A percentile compares a stretch with the other conserved stretches of the same genome.
phyloP scores from a whole-genome alignment of 2,888 invertebrate genomes.

The Hoplodrina ambigua region DNA sequence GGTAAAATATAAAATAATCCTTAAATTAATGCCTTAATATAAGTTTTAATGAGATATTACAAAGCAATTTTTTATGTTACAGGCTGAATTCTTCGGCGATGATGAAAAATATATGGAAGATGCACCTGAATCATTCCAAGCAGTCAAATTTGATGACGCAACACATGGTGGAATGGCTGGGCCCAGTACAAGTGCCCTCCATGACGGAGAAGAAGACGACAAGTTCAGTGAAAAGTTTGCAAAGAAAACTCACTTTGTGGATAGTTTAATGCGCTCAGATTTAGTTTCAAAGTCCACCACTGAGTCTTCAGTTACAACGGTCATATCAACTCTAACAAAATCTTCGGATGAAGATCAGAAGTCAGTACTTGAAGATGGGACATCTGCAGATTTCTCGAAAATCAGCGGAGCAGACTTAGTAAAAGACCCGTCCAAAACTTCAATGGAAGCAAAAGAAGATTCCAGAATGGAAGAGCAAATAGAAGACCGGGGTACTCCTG shows the following conservation, averaged over 20 bases:
- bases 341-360: slow-evolving; percentile 87
- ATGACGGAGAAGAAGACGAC: slow-evolving; percentile 68
- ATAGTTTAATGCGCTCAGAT: slow-evolving; percentile 78
- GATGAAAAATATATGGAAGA: slow-evolving; percentile 77
- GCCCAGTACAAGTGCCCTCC: slow-evolving; percentile 69
- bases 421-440: slow-evolving; percentile 86
- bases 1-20: slow-evolving; percentile 66
- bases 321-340: slow-evolving; percentile 85
- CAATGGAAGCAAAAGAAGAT: slow-evolving; percentile 84
- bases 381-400: slow-evolving; percentile 87
- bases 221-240: slow-evolving; percentile 70
- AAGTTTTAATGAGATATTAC: neutral
- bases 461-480: slow-evolving; percentile 79
- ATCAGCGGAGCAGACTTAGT: slow-evolving; percentile 86
- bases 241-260: slow-evolving; percentile 80
- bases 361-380: slow-evolving; percentile 85
- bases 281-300: slow-evolving; percentile 87
- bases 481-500: slow-evolving; percentile 85
- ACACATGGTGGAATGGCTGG: slow-evolving; percentile 55
- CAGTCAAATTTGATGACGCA: slow-evolving; percentile 63
- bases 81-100: slow-evolving; percentile 84
- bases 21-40: neutral
- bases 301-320: slow-evolving; percentile 87
- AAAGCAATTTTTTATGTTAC: slow-evolving; percentile 44
- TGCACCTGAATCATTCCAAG: slow-evolving; percentile 61